A percentile compares a stretch with the other conserved stretches of the same genome.
Conservation (phyloP, 2,797 vertebrate genomes). For the Crax fasciolata region DNA sequence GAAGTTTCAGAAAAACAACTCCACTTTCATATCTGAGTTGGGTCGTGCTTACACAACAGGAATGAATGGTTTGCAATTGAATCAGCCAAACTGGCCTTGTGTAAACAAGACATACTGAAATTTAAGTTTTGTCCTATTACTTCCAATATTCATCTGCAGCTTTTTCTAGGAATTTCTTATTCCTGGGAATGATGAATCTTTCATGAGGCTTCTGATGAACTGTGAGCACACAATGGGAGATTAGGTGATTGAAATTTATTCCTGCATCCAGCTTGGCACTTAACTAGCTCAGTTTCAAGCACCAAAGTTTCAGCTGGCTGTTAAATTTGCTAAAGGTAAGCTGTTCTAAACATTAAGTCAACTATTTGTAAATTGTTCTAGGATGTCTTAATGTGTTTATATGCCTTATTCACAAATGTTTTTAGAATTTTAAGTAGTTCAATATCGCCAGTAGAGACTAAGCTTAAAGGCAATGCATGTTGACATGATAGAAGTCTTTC, state of each 20-base stretch:
- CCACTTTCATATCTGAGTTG: conserved; percentile 13
- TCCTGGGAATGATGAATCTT: conserved; percentile 41
- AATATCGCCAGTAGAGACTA: conserved; percentile 28
- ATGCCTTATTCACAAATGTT: neutral
- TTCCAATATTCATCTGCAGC: neutral
- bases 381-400: neutral
- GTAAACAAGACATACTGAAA: conserved; percentile 6
- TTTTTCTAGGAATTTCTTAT: conserved; percentile 33
- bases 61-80: neutral
- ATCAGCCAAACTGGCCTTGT: neutral
- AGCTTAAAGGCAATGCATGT: neutral
- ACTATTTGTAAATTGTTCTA: conserved; percentile 45
- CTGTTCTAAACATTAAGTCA: conserved; percentile 31
- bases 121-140: neutral
- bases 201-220: conserved; percentile 14
- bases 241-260: conserved; percentile 33
- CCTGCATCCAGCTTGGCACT: neutral
- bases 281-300: conserved; percentile 14
- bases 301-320: neutral
- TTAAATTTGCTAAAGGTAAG: conserved; percentile 27
- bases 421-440: conserved; percentile 31
- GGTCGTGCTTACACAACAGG: neutral
- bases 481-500: neutral
- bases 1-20: conserved; percentile 43
- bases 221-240: neutral